These are phyloP conservation scores for Hemithea aestivaria DNA, from an alignment of 2,888 invertebrate genomes.

Conservation along the genomic window DNA sequence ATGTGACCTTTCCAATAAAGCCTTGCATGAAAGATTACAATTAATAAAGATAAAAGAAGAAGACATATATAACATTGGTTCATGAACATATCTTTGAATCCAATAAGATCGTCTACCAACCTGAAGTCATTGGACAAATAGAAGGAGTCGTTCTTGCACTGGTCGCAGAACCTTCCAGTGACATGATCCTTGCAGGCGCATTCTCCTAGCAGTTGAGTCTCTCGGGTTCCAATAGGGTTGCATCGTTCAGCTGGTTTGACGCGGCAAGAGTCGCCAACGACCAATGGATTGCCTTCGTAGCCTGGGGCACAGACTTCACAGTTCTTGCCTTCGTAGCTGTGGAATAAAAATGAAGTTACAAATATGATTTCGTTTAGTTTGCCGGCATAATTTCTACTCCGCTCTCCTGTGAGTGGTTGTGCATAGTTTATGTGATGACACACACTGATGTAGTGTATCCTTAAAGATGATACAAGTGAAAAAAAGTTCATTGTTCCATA, in stretches of 20 bases:
- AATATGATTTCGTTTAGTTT: too few relatives aligned
- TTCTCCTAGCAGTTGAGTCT: slow-evolving; percentile 50
- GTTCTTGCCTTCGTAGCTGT: slow-evolving; percentile 82
- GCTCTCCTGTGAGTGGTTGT: too few relatives aligned
- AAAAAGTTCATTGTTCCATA: too few relatives aligned
- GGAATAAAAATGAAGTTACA: background rate
- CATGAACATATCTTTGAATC: too few relatives aligned
- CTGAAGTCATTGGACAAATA: slow-evolving; percentile 83
- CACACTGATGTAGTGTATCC: too few relatives aligned
- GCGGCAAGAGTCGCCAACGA: slow-evolving; percentile 86
- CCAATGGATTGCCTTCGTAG: slow-evolving; percentile 88
- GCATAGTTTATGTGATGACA: too few relatives aligned
- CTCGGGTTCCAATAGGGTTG: slow-evolving; percentile 85
- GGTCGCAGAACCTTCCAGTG: slow-evolving; percentile 90
- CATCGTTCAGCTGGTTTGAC: slow-evolving; percentile 76
- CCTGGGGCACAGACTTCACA: slow-evolving; percentile 89
- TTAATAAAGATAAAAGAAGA: too few relatives aligned
- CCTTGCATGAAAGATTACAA: too few relatives aligned
- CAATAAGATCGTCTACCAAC: slow-evolving; percentile 41
- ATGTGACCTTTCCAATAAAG: too few relatives aligned
- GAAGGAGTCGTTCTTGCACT: slow-evolving; percentile 92
- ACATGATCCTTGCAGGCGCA: slow-evolving; percentile 79
- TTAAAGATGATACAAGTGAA: too few relatives aligned
- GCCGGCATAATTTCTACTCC: too few relatives aligned
- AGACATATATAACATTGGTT: too few relatives aligned